phyloP scores from a whole-genome alignment of 2,797 vertebrate species.

The Tiaroga cobitis region DNA sequence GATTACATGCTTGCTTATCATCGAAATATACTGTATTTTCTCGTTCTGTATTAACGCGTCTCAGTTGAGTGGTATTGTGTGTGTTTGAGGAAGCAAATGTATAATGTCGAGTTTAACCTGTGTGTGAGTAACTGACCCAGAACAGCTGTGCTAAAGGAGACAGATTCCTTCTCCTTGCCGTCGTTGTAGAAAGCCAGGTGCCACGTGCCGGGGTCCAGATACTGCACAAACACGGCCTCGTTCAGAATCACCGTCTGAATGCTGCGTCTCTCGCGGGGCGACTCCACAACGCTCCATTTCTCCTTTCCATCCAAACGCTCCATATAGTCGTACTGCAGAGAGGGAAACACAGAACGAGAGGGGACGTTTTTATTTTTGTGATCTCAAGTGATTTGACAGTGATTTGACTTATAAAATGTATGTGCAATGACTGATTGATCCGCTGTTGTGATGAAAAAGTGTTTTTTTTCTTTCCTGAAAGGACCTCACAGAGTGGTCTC shows the following conservation, averaged over 20 bases:
- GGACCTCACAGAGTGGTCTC: conserved; percentile 30
- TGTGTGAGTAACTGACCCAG: conserved; percentile 82
- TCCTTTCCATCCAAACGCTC: conserved; percentile 96
- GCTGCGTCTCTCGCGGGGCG: conserved; percentile 91
- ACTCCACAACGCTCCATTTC: conserved; percentile 98
- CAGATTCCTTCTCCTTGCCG: conserved; percentile 91
- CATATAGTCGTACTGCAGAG: conserved; percentile 94
- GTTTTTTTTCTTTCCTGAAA: background rate
- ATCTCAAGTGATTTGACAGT: conserved; percentile 23
- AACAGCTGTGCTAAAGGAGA: conserved; percentile 93
- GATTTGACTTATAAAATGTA: conserved; percentile 47
- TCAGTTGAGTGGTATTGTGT: background rate
- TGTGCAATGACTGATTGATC: conserved; percentile 39
- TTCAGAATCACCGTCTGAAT: conserved; percentile 96
- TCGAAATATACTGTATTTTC: background rate
- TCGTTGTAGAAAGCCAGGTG: conserved; percentile 99
- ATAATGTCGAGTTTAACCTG: background rate
- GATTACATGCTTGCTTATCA: background rate
- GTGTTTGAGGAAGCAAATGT: background rate
- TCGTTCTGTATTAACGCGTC: background rate
- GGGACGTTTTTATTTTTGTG: background rate
- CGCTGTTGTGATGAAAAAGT: conserved; percentile 13
- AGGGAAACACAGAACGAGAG: conserved; percentile 23
- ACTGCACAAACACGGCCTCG: conserved; percentile 96
- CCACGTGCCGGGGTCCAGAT: conserved; percentile 94